A percentile compares a stretch with the other conserved stretches of the same genome.
Evolutionary conservation across 2,888 invertebrate genomes (phyloP).

Genomic region (Agrochola litura): DNA sequence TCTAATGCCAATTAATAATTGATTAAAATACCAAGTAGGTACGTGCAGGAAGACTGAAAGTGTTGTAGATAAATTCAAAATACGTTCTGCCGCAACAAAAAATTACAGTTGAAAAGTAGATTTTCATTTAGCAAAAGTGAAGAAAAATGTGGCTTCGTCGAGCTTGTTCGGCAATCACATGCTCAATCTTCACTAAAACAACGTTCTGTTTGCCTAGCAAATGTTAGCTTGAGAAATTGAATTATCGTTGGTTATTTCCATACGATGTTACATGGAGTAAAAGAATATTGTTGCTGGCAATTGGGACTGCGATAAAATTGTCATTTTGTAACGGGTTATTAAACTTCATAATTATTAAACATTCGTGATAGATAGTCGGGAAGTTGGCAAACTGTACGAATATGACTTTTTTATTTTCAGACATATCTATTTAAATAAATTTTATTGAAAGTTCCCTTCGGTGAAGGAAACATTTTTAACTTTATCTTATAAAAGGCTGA

Average conservation of each 20-base stretch:
- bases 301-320: neutral
- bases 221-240: slow-evolving; percentile 24
- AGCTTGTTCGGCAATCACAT: slow-evolving; percentile 16
- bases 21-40: neutral
- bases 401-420: neutral
- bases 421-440: neutral
- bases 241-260: slow-evolving; percentile 4
- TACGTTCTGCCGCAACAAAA: neutral
- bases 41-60: neutral
- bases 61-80: neutral
- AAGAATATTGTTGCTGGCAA: neutral
- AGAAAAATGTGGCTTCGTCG: slow-evolving; percentile 11
- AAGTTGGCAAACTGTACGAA: neutral
- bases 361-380: neutral
- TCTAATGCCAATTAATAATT: neutral
- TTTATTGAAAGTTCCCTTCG: neutral
- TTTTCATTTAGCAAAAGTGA: slow-evolving; percentile 5
- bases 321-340: neutral
- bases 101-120: neutral
- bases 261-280: neutral
- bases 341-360: neutral
- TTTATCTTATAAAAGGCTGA: neutral
- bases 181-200: slow-evolving; percentile 29
- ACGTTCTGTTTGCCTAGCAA: slow-evolving; percentile 21
- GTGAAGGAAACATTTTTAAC: neutral